Base-by-base conservation (phyloP, 2,113 vertebrate genomes). In the Bufo bufo region DNA sequence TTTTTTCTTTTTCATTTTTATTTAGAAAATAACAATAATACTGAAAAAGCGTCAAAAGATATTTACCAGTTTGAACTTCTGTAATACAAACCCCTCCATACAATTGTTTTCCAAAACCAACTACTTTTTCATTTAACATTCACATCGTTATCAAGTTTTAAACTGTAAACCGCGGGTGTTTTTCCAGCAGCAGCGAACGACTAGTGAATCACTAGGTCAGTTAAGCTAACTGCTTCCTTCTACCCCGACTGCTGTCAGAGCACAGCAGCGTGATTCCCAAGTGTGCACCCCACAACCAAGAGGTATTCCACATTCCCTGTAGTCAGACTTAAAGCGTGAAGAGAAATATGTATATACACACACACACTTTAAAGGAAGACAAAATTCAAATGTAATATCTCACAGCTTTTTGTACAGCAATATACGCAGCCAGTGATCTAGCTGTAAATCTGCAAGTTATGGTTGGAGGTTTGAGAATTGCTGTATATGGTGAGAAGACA, bases 101-200 rank as follows among this genome's bases (percentile, higher is more conserved):
- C 93, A 92, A 93, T 81, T 81, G 77, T 82, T 92, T 92, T 94
- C 90, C 89, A 94, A 92, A 94, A 89, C 87, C 90, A 93, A 75
- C 90, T 91, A 87, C 90, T 89, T 92, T 92, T 92, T 82, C 90
- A 92, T 92, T 93, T 0, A 77, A 90, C 71, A 91, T 91, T 93
- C 91, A 93, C 92, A 92, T 90, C 93, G 92, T 89, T 94, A 91
- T 94, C 89, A 93, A 23, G 90, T 93, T 90, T 84, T n/a, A 90
- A 91, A 93, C 91, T 91, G 93, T 93, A 91, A 91, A 93, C 94
- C 90, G 94, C 93, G 92, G 92, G 94, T 94, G 91, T 94, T 93
- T 93, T 93, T 96, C 94, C 94, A 93, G 94, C 95, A 96, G 94
- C 93, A 96, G 91, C 91, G 93, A 92, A 92, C 88, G 92, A 90